Conservation (phyloP, 2,797 vertebrate genomes). For the Falco naumanni region DNA sequence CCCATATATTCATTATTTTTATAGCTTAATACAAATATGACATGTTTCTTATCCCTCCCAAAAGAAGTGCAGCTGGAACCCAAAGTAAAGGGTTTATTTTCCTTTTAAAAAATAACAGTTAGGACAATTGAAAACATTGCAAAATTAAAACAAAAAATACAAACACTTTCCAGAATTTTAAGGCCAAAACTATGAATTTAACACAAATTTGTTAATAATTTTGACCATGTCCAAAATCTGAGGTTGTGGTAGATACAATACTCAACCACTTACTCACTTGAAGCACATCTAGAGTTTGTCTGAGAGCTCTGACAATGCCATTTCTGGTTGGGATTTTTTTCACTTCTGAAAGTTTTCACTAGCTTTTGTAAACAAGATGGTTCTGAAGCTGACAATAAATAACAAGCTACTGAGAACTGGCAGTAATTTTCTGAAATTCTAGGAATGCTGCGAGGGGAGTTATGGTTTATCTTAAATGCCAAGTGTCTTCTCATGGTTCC, state of each 20-base stretch:
- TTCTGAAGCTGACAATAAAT: background rate
- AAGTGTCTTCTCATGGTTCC: background rate
- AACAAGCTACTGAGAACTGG: background rate
- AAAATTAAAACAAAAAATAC: background rate
- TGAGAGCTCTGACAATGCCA: background rate
- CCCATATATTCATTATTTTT: background rate
- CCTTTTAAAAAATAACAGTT: background rate
- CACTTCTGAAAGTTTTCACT: background rate
- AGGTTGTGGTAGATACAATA: background rate
- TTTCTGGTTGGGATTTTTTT: background rate
- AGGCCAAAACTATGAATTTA: background rate
- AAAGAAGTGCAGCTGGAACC: background rate
- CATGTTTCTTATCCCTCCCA: background rate
- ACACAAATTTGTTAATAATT: background rate
- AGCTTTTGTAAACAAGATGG: background rate
- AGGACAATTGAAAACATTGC: background rate
- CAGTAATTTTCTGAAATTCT: conserved; percentile 23
- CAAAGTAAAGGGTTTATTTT: background rate
- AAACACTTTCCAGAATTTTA: background rate
- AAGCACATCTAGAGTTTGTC: background rate
- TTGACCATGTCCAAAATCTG: background rate
- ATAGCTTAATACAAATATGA: background rate
- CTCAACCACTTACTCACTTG: background rate
- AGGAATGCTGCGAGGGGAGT: background rate
- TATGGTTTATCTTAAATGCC: background rate